phyloP scores from a whole-genome alignment of 2,888 invertebrate species.

The Camptogramma bilineatum region DNA sequence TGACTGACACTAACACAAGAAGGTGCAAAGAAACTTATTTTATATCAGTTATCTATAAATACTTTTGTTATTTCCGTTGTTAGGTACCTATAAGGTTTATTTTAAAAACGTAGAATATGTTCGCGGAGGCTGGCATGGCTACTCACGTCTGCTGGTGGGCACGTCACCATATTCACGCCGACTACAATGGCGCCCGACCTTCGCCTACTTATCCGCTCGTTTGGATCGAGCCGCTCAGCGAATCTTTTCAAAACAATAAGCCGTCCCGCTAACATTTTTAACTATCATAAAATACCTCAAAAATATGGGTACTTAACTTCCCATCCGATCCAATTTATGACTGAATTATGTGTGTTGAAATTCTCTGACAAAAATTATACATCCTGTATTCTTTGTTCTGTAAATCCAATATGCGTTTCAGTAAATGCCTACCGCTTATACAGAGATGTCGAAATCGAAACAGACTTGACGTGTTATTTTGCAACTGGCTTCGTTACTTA shows the following conservation, averaged over 20 bases:
- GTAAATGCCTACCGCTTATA: constrained; percentile 40
- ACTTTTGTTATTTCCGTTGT: too few relatives aligned
- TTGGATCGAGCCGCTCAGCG: constrained; percentile 73
- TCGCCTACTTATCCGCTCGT: constrained; percentile 81
- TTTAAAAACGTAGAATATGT: constrained; percentile 1
- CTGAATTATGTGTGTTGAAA: background rate
- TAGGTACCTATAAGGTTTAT: too few relatives aligned
- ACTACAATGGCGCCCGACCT: constrained; percentile 79
- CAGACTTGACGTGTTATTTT: constrained; percentile 44
- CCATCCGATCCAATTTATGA: background rate
- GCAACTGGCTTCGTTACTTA: constrained; percentile 43
- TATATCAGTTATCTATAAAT: too few relatives aligned
- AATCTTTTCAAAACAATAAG: constrained; percentile 74
- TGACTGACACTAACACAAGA: background rate
- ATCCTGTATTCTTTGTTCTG: constrained; percentile 24
- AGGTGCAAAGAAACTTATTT: too few relatives aligned
- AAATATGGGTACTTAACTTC: background rate
- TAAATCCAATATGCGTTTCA: constrained; percentile 29
- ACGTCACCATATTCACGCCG: constrained; percentile 70
- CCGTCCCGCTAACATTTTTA: constrained; percentile 52
- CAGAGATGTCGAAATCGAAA: constrained; percentile 43
- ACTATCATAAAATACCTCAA: constrained; percentile 5
- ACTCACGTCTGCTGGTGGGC: constrained; percentile 19
- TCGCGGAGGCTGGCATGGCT: constrained; percentile 19
- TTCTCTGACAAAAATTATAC: constrained; percentile 4